Evolutionary conservation across 2,888 invertebrate species (phyloP).

Genomic region (Ditula angustiorana): DNA sequence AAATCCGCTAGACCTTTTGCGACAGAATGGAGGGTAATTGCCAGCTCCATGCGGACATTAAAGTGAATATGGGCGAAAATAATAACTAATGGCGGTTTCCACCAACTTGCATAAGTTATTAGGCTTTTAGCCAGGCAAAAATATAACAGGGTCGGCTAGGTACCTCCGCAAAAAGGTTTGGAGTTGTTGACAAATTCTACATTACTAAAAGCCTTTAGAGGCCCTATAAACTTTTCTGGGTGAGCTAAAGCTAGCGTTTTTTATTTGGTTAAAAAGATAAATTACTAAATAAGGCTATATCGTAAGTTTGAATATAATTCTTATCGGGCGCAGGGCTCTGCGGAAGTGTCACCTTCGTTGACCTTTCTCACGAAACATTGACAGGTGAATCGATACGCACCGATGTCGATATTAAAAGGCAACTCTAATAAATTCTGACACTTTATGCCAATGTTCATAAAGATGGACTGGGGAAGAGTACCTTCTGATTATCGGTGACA

Average conservation of each 20-base stretch:
- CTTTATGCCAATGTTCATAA: constrained; percentile 27
- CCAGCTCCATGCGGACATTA: constrained; percentile 30
- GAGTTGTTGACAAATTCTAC: constrained; percentile 22
- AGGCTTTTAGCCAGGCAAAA: constrained; percentile 31
- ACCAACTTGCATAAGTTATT: constrained; percentile 33
- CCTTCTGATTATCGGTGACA: constrained; percentile 8
- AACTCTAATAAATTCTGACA: constrained; percentile 32
- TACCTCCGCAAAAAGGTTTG: constrained; percentile 30
- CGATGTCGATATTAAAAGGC: constrained; percentile 46
- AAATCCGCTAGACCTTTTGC: constrained; percentile 38
- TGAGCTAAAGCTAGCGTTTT: constrained; percentile 16
- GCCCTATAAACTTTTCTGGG: constrained; percentile 14
- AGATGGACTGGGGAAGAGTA: constrained; percentile 2
- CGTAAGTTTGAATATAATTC: neutral
- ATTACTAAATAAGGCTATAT: neutral
- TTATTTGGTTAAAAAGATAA: neutral
- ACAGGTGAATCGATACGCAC: constrained; percentile 47
- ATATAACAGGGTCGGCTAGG: constrained; percentile 12
- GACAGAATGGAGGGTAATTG: constrained; percentile 36
- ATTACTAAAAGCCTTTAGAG: constrained; percentile 11
- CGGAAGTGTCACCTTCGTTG: constrained; percentile 50
- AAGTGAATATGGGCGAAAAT: constrained; percentile 37
- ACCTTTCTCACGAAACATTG: constrained; percentile 57
- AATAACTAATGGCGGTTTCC: constrained; percentile 35
- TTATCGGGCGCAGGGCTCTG: constrained; percentile 43